Evolutionary conservation across 53 echinoderm and acorn worm species (phyloP).

Genomic region (Patiria pectinifera): DNA sequence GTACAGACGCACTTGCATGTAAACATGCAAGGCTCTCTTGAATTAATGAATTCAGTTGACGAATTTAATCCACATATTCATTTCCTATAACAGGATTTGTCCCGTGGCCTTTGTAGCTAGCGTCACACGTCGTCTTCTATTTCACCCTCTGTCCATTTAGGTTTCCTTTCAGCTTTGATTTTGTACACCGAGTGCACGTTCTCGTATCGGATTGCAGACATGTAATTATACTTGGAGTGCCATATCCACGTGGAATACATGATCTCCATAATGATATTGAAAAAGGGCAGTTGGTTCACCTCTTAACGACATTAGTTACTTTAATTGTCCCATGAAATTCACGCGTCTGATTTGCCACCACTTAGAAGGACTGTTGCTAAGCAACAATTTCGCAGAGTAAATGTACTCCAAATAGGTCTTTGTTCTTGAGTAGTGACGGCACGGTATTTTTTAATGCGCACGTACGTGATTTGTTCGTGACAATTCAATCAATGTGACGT

Average conservation of each 20-base stretch:
- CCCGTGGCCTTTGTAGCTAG: neutral
- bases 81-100: neutral
- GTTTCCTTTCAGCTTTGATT: neutral
- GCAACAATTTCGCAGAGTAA: neutral
- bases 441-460: too few species aligned
- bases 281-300: neutral
- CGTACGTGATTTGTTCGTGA: too few species aligned
- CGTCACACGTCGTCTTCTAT: constrained; percentile 8
- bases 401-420: neutral
- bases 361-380: neutral
- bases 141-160: neutral
- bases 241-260: neutral
- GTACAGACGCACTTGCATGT: neutral
- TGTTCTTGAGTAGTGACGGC: too few species aligned
- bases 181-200: neutral
- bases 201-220: neutral
- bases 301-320: neutral
- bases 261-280: neutral
- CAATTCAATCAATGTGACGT: too few species aligned
- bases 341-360: neutral
- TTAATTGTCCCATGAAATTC: constrained; percentile 4
- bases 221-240: neutral
- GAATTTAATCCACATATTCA: constrained; percentile 18
- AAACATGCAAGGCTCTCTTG: neutral
- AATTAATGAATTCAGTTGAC: neutral